A percentile compares a stretch with the other conserved stretches of the same genome.
These are phyloP conservation scores for Napeogenes sylphis DNA, from an alignment of 2,888 invertebrate species.

Conservation along the genomic window DNA sequence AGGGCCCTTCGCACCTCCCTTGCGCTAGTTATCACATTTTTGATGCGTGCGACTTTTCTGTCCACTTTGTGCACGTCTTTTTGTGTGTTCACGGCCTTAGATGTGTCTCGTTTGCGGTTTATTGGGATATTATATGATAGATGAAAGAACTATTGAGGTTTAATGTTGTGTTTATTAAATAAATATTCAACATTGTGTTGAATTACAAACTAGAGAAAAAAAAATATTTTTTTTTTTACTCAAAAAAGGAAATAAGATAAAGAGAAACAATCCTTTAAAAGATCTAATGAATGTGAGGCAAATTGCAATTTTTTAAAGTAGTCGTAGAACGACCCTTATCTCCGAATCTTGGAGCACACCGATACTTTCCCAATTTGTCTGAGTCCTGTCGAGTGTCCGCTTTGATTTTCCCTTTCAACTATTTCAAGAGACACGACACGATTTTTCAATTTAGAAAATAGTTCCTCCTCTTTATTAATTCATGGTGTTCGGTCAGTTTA, in stretches of 20 bases:
- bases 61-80: slow-evolving; percentile 44
- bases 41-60: slow-evolving; percentile 62
- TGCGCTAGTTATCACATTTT: slow-evolving; percentile 72
- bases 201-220: no score
- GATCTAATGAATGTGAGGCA: background rate
- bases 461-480: slow-evolving; percentile 41
- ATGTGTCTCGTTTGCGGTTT: slow-evolving; percentile 17
- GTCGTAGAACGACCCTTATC: slow-evolving; percentile 5
- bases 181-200: background rate
- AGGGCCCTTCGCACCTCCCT: slow-evolving; percentile 63
- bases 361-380: slow-evolving; percentile 36
- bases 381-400: slow-evolving; percentile 42
- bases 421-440: slow-evolving; percentile 54
- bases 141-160: background rate
- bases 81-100: slow-evolving; percentile 30
- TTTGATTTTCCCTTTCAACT: slow-evolving; percentile 60
- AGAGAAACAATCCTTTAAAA: background rate
- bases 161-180: background rate
- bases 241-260: background rate
- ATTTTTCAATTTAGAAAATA: slow-evolving; percentile 67
- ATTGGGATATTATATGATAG: slow-evolving; percentile 1
- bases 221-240: background rate
- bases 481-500: slow-evolving; percentile 18
- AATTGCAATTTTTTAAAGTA: slow-evolving; percentile 7
- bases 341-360: slow-evolving; percentile 15